A percentile compares a stretch with the other conserved stretches of the same genome.
These are phyloP conservation scores for Lophura swinhoii DNA, from an alignment of 2,797 vertebrate species.

Conservation along the genomic window DNA sequence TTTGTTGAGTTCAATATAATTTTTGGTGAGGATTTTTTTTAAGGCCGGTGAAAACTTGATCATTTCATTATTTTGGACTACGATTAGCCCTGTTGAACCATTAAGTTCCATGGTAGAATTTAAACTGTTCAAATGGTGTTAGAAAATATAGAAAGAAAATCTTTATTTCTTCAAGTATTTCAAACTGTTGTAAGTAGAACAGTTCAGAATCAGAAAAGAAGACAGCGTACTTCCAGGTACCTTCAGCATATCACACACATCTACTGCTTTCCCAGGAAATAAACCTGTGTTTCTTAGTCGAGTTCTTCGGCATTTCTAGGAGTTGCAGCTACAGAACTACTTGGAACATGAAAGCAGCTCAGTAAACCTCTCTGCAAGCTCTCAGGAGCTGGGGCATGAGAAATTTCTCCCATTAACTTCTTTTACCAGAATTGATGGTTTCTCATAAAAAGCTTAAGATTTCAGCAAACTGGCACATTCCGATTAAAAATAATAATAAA, in stretches of 20 bases:
- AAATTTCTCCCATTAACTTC: neutral
- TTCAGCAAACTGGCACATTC: neutral
- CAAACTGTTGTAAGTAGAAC: neutral
- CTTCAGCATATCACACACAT: neutral
- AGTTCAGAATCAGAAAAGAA: neutral
- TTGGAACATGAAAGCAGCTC: neutral
- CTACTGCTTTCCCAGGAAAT: neutral
- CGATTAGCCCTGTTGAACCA: neutral
- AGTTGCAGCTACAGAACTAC: neutral
- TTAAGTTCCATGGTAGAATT: neutral
- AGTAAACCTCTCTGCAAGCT: neutral
- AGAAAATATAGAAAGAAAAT: neutral
- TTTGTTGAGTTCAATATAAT: neutral
- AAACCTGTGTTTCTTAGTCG: neutral
- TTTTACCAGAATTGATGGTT: neutral
- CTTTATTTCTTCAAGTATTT: neutral
- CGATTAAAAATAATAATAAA: neutral
- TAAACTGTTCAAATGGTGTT: neutral
- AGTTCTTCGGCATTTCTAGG: neutral
- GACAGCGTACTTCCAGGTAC: neutral
- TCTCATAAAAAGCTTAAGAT: neutral
- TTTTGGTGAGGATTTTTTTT: neutral
- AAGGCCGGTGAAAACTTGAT: accelerated
- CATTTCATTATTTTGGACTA: neutral
- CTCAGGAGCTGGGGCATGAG: neutral